Evolutionary conservation across 2,113 vertebrate genomes (phyloP).

Genomic region (Neopipo cinnamomea): DNA sequence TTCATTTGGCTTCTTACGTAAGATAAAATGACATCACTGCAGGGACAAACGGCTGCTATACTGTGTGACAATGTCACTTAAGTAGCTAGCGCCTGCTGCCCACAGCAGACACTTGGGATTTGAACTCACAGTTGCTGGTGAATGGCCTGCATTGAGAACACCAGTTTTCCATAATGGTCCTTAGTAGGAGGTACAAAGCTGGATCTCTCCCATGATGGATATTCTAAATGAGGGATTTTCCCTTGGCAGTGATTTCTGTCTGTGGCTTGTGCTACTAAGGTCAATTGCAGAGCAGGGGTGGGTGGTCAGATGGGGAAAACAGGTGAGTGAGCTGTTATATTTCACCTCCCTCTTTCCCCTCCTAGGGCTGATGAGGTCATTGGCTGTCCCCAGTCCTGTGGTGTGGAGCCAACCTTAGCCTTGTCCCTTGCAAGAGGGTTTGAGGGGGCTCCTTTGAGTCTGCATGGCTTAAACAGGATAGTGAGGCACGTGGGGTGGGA

Average conservation of each 20-base stretch:
- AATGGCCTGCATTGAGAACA: constrained; percentile 1
- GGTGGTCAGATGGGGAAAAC: background rate
- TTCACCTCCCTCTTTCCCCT: background rate
- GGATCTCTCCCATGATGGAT: background rate
- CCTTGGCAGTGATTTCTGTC: rapidly evolving
- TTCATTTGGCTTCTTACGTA: background rate
- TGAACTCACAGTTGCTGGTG: background rate
- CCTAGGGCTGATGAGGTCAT: background rate
- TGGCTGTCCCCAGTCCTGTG: background rate
- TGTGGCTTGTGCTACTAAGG: background rate
- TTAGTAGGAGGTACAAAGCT: background rate
- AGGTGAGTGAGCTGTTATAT: background rate
- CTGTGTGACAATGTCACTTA: background rate
- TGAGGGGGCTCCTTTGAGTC: background rate
- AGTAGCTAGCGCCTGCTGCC: background rate
- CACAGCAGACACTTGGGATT: background rate
- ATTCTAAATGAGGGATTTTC: background rate
- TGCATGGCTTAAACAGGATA: background rate
- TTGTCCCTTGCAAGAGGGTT: background rate
- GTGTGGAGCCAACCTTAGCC: background rate
- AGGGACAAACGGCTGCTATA: background rate
- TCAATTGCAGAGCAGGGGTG: background rate
- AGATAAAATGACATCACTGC: background rate
- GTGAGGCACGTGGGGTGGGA: rapidly evolving
- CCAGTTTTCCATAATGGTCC: background rate